A percentile compares a stretch with the other conserved stretches of the same genome.
These are phyloP conservation scores for Todiramphus saurophagus DNA, from an alignment of 2,113 vertebrate genomes.

Conservation along the genomic window DNA sequence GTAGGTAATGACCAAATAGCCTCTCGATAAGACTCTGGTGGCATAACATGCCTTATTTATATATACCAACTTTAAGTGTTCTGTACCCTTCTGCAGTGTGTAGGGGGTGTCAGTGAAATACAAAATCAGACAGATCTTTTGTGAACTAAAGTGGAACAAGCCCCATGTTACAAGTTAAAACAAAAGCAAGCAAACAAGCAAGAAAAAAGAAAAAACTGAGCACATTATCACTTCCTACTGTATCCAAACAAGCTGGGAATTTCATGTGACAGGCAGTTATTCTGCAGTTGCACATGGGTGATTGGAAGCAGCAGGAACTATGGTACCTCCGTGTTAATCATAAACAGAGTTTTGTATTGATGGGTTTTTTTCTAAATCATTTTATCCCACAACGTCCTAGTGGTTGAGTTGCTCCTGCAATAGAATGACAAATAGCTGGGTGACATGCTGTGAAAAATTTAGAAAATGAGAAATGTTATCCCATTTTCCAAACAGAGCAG, in stretches of 20 bases:
- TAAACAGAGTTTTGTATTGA: background rate
- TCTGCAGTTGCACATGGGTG: background rate
- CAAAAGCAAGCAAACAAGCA: background rate
- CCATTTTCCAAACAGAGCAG: constrained; percentile 31
- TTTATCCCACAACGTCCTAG: constrained; percentile 34
- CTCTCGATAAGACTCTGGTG: background rate
- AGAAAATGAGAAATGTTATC: constrained; percentile 26
- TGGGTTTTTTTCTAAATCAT: background rate
- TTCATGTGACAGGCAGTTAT: background rate
- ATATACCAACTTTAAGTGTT: background rate
- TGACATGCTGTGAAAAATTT: constrained; percentile 35
- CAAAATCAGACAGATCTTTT: background rate
- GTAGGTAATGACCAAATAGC: background rate
- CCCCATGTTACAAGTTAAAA: background rate
- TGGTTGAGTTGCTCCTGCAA: constrained; percentile 31
- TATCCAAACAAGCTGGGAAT: background rate
- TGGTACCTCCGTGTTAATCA: background rate
- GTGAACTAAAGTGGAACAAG: background rate
- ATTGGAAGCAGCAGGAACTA: background rate
- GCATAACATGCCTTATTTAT: background rate
- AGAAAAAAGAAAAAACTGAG: background rate
- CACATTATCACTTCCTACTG: constrained; percentile 1
- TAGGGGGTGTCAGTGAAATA: background rate
- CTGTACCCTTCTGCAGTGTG: background rate
- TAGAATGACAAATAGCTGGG: constrained; percentile 25